Percentiles rank a stretch among this genome's conserved stretches.
Evolutionary conservation across 2,888 invertebrate genomes (phyloP).

Genomic region (Cephonodes hylas): DNA sequence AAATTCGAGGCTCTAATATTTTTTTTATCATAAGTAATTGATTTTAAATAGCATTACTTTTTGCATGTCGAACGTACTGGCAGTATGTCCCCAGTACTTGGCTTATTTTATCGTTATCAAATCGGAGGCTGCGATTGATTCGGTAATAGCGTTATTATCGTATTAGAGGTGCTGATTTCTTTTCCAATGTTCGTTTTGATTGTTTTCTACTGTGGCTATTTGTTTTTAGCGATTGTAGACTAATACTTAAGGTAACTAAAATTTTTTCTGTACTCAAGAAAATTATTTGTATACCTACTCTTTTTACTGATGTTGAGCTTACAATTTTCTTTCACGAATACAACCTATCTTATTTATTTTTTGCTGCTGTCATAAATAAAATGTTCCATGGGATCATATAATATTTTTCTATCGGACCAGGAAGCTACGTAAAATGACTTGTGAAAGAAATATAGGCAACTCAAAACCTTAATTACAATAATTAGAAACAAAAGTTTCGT

Average conservation of each 20-base stretch:
- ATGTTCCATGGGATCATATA: too few species aligned
- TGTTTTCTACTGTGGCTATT: not conserved
- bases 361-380: too few species aligned
- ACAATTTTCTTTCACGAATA: too few species aligned
- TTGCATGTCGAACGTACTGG: constrained; percentile 14
- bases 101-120: constrained; percentile 41
- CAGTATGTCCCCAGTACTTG: constrained; percentile 35
- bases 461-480: too few species aligned
- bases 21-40: too few species aligned
- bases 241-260: not conserved
- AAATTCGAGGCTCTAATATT: too few species aligned
- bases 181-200: constrained; percentile 21
- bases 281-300: not conserved
- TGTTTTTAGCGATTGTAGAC: not conserved
- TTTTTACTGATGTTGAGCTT: not conserved
- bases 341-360: too few species aligned
- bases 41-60: too few species aligned
- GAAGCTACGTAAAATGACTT: too few species aligned
- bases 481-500: too few species aligned
- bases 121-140: constrained; percentile 54
- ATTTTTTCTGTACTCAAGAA: not conserved
- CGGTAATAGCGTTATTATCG: constrained; percentile 61
- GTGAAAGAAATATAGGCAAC: too few species aligned
- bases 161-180: constrained; percentile 48
- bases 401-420: too few species aligned